Conservation (phyloP, 2,113 vertebrate genomes). For the Eulacestoma nigropectus region DNA sequence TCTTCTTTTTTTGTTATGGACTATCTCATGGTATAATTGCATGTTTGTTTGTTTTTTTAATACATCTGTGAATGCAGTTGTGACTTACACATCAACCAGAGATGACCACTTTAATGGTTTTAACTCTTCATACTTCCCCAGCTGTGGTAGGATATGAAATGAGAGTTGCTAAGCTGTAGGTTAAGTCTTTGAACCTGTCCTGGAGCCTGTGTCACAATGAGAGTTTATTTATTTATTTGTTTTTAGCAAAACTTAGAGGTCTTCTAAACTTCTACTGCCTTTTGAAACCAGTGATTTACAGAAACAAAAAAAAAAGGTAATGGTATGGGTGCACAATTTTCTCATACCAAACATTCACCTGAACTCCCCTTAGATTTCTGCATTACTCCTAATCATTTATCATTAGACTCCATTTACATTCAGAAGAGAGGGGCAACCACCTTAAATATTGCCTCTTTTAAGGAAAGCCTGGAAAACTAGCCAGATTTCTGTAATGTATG, state of each 20-base stretch:
- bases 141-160: not conserved
- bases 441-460: not conserved
- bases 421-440: not conserved
- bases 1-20: not conserved
- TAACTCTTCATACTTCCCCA: not conserved
- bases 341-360: not conserved
- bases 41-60: not conserved
- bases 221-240: not conserved
- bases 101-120: not conserved
- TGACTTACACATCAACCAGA: not conserved
- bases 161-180: not conserved
- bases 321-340: not conserved
- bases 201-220: not conserved
- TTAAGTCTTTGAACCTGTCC: not conserved
- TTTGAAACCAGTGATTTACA: not conserved
- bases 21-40: accelerated
- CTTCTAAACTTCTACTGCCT: not conserved
- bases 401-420: not conserved
- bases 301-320: not conserved
- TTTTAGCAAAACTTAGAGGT: not conserved
- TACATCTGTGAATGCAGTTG: not conserved
- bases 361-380: not conserved
- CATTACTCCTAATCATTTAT: not conserved
- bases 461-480: not conserved
- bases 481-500: not conserved